Conservation (phyloP, 2,797 vertebrate genomes). For the Sebastes aleutianus region DNA sequence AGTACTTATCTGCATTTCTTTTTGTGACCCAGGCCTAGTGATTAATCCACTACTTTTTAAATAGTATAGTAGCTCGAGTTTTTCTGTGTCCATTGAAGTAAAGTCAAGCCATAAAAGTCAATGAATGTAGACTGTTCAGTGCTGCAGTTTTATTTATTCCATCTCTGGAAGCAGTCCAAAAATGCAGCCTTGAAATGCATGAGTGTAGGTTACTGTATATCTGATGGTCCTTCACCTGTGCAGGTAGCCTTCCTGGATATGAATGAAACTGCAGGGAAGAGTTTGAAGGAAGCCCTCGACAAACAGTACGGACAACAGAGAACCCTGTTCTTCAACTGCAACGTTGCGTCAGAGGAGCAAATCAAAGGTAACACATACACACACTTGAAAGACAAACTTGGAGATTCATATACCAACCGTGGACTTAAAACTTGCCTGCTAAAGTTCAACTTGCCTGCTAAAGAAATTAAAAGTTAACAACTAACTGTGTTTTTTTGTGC, state of each 20-base stretch:
- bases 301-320: slow-evolving; percentile 53
- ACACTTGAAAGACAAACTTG: too few species aligned
- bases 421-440: too few species aligned
- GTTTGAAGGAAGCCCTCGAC: slow-evolving; percentile 46
- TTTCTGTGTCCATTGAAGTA: background rate
- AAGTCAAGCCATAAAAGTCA: background rate
- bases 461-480: background rate
- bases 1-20: background rate
- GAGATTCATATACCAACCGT: too few species aligned
- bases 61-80: background rate
- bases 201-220: background rate
- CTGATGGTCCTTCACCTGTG: background rate
- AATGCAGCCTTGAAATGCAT: background rate
- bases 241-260: slow-evolving; percentile 77
- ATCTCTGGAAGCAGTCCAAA: background rate
- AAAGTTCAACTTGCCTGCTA: too few species aligned
- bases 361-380: slow-evolving; percentile 62
- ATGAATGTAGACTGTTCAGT: background rate
- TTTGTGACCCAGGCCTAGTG: background rate
- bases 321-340: slow-evolving; percentile 57
- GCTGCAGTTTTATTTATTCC: background rate
- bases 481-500: background rate
- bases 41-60: too few species aligned
- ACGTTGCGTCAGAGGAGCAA: slow-evolving; percentile 74
- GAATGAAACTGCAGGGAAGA: slow-evolving; percentile 45